Percentiles rank a stretch among this genome's conserved stretches.
These are phyloP conservation scores for Anabas testudineus DNA, from an alignment of 2,797 vertebrate genomes.

Conservation along the genomic window DNA sequence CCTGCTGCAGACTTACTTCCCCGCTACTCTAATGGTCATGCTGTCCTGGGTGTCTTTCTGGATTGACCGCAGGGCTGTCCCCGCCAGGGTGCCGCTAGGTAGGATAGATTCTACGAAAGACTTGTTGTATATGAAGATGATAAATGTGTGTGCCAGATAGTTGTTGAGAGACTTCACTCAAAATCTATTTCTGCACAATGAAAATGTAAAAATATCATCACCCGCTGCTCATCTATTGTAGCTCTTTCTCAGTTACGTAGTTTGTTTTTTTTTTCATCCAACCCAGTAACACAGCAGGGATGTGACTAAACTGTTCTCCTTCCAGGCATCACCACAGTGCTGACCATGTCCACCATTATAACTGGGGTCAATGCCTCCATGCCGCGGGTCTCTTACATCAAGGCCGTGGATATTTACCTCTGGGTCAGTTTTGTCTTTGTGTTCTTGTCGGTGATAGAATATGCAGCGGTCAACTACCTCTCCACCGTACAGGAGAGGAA, in stretches of 20 bases:
- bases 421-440: slow-evolving; percentile 90
- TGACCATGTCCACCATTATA: slow-evolving; percentile 90
- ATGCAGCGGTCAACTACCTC: slow-evolving; percentile 90
- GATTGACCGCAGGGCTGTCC: slow-evolving; percentile 95
- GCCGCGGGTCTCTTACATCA: slow-evolving; percentile 89
- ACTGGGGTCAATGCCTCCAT: slow-evolving; percentile 89
- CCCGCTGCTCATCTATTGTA: too few relatives aligned
- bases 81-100: slow-evolving; percentile 96
- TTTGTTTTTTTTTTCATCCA: not conserved
- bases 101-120: slow-evolving; percentile 12
- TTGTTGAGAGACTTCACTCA: not conserved
- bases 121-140: too few relatives aligned
- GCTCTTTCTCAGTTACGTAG: not conserved
- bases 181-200: not conserved
- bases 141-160: not conserved
- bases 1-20: slow-evolving; percentile 97
- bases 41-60: slow-evolving; percentile 99
- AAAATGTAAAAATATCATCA: not conserved
- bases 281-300: not conserved
- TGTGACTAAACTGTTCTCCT: slow-evolving; percentile 26
- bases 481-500: slow-evolving; percentile 92
- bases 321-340: slow-evolving; percentile 87
- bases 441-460: slow-evolving; percentile 88
- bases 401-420: slow-evolving; percentile 89
- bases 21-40: slow-evolving; percentile 97